Base-by-base conservation (phyloP, 2,888 invertebrate species). In the Drosophila mimetica region DNA sequence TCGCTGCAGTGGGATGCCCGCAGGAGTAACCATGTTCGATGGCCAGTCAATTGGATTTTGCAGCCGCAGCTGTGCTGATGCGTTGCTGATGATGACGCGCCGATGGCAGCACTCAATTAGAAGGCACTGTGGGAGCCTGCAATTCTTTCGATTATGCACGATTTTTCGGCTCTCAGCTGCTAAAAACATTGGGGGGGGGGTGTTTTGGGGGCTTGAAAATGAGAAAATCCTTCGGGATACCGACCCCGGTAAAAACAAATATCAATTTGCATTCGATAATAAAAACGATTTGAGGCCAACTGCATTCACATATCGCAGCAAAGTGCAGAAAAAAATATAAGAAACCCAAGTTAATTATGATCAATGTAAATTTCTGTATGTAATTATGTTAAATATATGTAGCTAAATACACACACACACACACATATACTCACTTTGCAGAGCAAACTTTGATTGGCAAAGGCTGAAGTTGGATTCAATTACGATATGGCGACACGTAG, bases 351-450 rank as follows among this genome's bases (percentile, higher is more conserved):
- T 36, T 44, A 39, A 48, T 53, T 30, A 48, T 34, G 46, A 72
- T 86, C 72, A 60, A 71, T 86, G 80, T 86, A 83, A 75, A 80
- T 85, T 79, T 74, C 71, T 85, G 86, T 82, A 85, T 80, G 79
- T 80, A 82, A 71, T 71, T 75, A 76, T 64, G 47, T 65, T 71
- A 61, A 76, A 74, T 78, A 28, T 46, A 74, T 78, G 16, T 46
- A 30, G 28, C 16, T 46, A 13, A 39, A 32, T 13, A 34, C 14
- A 11, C 8, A 28, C 14, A 14, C 8, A 37, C n/a, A 22, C 20
- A 42, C n/a, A 22, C n/a, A 42, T n/a, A n/a, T n/a, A n/a, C n/a
- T n/a, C 22, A 42, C 22, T 41, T n/a, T n/a, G n/a, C n/a, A n/a
- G n/a, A n/a, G n/a, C 25, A 4, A 28, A 11, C 44, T 30, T 14